Conservation (phyloP, 2,888 invertebrate species). For the Chaitophorus viminalis region DNA sequence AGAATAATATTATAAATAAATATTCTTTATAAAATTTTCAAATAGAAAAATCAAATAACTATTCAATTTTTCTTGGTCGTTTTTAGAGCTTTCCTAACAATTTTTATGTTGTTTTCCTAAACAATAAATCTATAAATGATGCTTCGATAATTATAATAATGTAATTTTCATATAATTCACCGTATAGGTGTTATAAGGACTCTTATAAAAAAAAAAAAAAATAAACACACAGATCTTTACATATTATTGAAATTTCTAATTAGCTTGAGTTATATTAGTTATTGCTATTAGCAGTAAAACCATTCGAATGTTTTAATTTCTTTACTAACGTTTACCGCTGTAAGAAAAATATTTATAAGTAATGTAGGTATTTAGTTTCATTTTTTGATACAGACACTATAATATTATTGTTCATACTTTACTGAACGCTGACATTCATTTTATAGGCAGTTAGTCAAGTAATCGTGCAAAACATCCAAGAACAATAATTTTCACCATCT, state of each 20-base stretch:
- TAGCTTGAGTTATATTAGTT: background rate
- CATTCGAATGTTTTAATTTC: background rate
- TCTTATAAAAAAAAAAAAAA: background rate
- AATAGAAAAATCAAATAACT: no score
- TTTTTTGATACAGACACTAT: background rate
- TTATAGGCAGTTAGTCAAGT: constrained; percentile 18
- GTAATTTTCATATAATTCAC: background rate
- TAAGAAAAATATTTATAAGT: no score
- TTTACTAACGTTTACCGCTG: no score
- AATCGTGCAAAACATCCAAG: constrained; percentile 42
- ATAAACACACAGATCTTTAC: no score
- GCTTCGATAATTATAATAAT: background rate
- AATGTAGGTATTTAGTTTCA: background rate
- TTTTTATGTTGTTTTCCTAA: background rate
- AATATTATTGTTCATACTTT: background rate
- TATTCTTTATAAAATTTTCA: no score
- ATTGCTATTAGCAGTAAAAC: no score
- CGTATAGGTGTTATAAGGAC: constrained; percentile 3
- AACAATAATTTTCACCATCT: constrained; percentile 30
- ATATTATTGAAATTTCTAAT: background rate
- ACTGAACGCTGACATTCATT: constrained; percentile 18
- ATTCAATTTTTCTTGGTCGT: no score
- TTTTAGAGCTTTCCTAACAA: background rate
- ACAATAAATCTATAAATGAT: background rate
- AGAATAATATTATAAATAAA: no score